Conservation (phyloP, 2,797 vertebrate genomes). For the Thripadectes ignobilis region DNA sequence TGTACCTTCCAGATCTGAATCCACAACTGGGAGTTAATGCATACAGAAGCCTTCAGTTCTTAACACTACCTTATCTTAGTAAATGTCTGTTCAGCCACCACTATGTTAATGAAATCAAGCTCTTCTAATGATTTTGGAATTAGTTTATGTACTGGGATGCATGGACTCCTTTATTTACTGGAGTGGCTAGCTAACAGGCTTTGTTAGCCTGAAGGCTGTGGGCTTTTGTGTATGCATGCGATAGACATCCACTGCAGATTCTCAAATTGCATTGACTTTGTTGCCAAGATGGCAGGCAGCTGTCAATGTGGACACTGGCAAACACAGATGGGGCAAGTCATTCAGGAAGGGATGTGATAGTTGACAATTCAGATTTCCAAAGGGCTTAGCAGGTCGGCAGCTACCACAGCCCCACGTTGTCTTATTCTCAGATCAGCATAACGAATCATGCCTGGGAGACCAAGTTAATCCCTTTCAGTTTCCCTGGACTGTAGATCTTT, state of each 20-base stretch:
- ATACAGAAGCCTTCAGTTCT: neutral
- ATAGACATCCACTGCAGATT: conserved; percentile 24
- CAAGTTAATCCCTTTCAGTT: conserved; percentile 70
- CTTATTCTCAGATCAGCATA: conserved; percentile 61
- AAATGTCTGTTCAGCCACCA: neutral
- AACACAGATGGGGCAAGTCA: conserved; percentile 69
- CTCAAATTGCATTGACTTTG: conserved; percentile 54
- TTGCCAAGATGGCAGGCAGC: conserved; percentile 69
- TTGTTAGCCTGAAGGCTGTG: conserved; percentile 1
- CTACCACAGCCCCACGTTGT: conserved; percentile 14
- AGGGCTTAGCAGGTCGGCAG: conserved; percentile 51
- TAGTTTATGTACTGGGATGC: conserved; percentile 32
- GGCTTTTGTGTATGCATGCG: neutral
- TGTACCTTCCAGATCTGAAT: neutral
- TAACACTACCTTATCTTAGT: neutral
- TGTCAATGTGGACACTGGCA: conserved; percentile 61
- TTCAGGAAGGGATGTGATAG: conserved; percentile 51
- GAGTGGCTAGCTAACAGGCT: neutral
- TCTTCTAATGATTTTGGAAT: conserved; percentile 33
- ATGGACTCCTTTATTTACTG: conserved; percentile 22
- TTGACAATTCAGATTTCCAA: conserved; percentile 62
- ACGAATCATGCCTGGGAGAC: conserved; percentile 66
- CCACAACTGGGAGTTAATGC: neutral
- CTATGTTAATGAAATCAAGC: neutral
- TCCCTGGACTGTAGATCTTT: conserved; percentile 63